These are phyloP conservation scores for Luehdorfia chinensis DNA, from an alignment of 1,140 invertebrate species.

Conservation along the genomic window DNA sequence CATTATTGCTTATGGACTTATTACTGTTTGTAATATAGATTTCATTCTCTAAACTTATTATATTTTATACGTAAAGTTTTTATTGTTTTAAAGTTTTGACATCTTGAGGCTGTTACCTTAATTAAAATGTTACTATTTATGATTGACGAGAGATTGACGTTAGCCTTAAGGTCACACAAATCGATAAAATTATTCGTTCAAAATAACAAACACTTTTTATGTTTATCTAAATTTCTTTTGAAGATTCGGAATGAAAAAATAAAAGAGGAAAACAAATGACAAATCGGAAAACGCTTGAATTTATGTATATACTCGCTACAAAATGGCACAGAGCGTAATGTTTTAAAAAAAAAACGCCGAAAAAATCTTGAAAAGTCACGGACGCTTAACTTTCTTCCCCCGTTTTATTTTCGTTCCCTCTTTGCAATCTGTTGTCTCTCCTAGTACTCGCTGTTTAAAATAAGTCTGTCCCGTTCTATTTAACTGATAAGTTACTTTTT, in stretches of 20 bases:
- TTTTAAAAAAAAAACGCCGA: conserved; percentile 71
- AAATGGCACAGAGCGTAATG: conserved; percentile 52
- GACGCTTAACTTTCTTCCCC: conserved; percentile 76
- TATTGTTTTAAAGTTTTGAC: too few species aligned
- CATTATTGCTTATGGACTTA: conserved; percentile 67
- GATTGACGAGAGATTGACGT: too few species aligned
- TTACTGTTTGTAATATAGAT: conserved; percentile 69
- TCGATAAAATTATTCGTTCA: too few species aligned
- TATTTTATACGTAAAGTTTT: too few species aligned
- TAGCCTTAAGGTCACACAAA: too few species aligned
- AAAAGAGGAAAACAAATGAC: conserved; percentile 52
- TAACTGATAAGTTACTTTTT: conserved; percentile 75
- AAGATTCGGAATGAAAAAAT: too few species aligned
- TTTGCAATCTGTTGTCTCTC: conserved; percentile 43
- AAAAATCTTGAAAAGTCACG: conserved; percentile 76
- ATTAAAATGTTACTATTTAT: too few species aligned
- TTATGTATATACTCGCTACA: conserved; percentile 46
- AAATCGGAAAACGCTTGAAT: conserved; percentile 57
- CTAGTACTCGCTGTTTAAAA: conserved; percentile 29
- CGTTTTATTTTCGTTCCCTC: conserved; percentile 74
- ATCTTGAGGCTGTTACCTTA: too few species aligned
- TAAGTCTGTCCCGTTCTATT: conserved; percentile 47
- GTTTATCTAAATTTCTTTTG: too few species aligned
- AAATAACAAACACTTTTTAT: too few species aligned
- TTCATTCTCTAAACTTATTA: conserved; percentile 53